phyloP scores from a whole-genome alignment of 2,888 invertebrate genomes.

The Andricus quercusramuli region DNA sequence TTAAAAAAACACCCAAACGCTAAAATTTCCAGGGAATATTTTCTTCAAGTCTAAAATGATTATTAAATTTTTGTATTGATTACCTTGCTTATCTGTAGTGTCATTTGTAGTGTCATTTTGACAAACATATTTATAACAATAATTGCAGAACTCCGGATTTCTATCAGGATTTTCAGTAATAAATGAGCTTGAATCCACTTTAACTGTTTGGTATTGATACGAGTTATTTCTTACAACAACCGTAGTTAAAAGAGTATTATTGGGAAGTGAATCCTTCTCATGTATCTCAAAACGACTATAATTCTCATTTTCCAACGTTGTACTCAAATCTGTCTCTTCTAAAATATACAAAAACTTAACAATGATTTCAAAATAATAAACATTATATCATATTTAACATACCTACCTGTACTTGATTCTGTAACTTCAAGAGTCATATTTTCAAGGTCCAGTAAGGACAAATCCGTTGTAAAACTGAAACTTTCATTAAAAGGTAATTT shows the following conservation, averaged over 20 bases:
- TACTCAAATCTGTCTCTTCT: neutral
- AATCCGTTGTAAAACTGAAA: neutral
- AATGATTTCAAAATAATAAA: neutral
- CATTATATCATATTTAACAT: neutral
- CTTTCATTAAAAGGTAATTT: neutral
- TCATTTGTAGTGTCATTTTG: constrained; percentile 48
- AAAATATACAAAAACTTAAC: neutral
- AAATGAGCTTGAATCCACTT: neutral
- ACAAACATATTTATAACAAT: constrained; percentile 66
- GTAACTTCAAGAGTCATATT: neutral
- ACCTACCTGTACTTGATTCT: neutral
- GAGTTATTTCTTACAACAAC: neutral
- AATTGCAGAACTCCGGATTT: constrained; percentile 23
- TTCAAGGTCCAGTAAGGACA: neutral
- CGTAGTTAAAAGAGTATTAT: neutral
- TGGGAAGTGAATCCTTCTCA: neutral
- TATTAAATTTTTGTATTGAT: neutral
- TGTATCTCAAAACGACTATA: neutral
- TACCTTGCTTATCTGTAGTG: neutral
- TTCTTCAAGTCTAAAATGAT: too few species aligned
- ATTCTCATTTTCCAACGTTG: neutral
- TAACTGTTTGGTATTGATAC: neutral
- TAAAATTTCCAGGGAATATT: too few species aligned
- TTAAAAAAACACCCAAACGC: too few species aligned
- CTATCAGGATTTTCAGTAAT: neutral